Conservation (phyloP, 2,113 vertebrate genomes). For the Saccopteryx leptura region DNA sequence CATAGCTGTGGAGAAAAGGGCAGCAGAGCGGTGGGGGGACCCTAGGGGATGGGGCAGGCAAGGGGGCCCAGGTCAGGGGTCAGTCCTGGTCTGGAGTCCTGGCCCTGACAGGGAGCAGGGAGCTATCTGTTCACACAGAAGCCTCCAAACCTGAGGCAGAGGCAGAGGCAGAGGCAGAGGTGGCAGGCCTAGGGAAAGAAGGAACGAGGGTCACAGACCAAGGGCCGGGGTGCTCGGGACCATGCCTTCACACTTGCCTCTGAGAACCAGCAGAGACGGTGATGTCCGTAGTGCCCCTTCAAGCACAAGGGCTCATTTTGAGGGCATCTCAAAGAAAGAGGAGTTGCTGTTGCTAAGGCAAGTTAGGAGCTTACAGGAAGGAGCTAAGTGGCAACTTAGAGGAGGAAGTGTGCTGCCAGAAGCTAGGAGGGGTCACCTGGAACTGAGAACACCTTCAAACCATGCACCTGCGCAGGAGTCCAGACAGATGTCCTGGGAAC, state of each 20-base stretch:
- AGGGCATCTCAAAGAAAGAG: background rate
- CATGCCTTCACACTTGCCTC: background rate
- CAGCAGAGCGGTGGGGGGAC: too few species aligned
- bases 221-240: background rate
- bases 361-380: background rate
- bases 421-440: background rate
- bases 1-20: too few species aligned
- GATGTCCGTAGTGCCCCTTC: background rate
- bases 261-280: background rate
- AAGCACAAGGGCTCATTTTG: background rate
- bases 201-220: background rate
- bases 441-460: conserved; percentile 26
- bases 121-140: background rate
- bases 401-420: background rate
- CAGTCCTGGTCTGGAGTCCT: background rate
- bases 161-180: background rate
- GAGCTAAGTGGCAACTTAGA: background rate
- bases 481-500: background rate
- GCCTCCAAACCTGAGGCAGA: background rate
- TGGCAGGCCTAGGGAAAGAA: background rate
- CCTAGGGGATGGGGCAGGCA: too few species aligned
- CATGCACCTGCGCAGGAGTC: background rate
- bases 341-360: background rate
- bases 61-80: background rate
- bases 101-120: background rate